Percentiles rank a stretch among this genome's conserved stretches.
phyloP scores from a whole-genome alignment of 1,140 invertebrate genomes.

The Antheraea mylitta region DNA sequence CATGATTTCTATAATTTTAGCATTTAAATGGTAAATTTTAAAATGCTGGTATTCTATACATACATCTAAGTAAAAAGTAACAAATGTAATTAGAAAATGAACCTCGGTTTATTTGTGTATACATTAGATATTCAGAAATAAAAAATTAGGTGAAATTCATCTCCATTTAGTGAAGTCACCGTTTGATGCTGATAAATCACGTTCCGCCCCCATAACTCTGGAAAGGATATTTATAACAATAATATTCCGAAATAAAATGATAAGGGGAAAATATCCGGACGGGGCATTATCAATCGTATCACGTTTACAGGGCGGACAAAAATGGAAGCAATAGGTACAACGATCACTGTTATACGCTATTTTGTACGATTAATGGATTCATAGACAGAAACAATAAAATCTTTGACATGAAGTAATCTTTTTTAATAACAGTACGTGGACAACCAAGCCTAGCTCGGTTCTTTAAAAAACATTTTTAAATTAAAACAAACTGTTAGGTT shows the following conservation, averaged over 20 bases:
- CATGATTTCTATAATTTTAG: too few relatives aligned
- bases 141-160: conserved; percentile 42
- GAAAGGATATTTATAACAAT: conserved; percentile 30
- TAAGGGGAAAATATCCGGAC: conserved; percentile 13
- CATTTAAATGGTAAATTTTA: too few relatives aligned
- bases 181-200: conserved; percentile 50
- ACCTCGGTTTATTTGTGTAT: conserved; percentile 2
- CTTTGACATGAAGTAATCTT: too few relatives aligned
- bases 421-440: too few relatives aligned
- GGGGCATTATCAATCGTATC: not conserved
- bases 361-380: not conserved
- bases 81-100: too few relatives aligned
- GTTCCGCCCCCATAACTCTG: conserved; percentile 21
- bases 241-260: conserved; percentile 32
- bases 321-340: not conserved
- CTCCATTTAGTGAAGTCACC: conserved; percentile 44
- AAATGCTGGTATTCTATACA: too few relatives aligned
- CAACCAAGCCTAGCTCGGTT: too few relatives aligned
- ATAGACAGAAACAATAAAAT: too few relatives aligned
- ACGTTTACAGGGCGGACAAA: not conserved
- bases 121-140: conserved; percentile 20
- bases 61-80: too few relatives aligned
- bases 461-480: too few relatives aligned
- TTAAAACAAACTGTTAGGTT: too few relatives aligned
- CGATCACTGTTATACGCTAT: not conserved